These are phyloP conservation scores for Centropus bengalensis DNA, from an alignment of 2,113 vertebrate genomes.

Conservation along the genomic window DNA sequence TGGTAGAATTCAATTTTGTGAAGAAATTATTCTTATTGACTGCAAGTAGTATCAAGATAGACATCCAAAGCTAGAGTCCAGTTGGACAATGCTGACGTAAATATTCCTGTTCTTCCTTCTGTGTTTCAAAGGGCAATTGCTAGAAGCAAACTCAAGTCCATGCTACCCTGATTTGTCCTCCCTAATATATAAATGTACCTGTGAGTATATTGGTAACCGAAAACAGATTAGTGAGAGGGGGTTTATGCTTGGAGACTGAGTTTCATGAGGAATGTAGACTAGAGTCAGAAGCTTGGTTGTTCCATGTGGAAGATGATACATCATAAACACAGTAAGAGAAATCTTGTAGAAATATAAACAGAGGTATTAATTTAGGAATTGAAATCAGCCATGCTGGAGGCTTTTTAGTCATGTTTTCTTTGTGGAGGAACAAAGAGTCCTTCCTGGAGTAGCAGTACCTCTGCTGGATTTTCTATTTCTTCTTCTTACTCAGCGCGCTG, in stretches of 20 bases:
- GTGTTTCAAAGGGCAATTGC: background rate
- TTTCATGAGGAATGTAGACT: background rate
- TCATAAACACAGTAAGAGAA: background rate
- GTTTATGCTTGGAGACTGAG: background rate
- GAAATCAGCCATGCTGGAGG: background rate
- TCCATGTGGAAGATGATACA: slow-evolving; percentile 3
- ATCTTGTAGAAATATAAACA: background rate
- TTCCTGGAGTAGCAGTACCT: background rate
- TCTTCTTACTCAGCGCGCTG: background rate
- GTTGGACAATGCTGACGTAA: background rate
- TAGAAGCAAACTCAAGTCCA: background rate
- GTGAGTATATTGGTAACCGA: background rate
- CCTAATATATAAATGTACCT: background rate
- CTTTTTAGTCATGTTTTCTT: background rate
- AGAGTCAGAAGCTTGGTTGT: background rate
- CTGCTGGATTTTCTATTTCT: background rate
- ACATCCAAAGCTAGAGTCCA: background rate
- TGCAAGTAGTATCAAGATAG: background rate
- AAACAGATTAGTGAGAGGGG: background rate
- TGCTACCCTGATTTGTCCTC: background rate
- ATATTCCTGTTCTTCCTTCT: background rate
- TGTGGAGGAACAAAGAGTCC: background rate
- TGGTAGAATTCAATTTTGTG: background rate
- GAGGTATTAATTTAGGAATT: background rate
- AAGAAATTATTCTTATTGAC: background rate